phyloP scores from a whole-genome alignment of 2,888 invertebrate genomes.

The Candidula unifasciata region DNA sequence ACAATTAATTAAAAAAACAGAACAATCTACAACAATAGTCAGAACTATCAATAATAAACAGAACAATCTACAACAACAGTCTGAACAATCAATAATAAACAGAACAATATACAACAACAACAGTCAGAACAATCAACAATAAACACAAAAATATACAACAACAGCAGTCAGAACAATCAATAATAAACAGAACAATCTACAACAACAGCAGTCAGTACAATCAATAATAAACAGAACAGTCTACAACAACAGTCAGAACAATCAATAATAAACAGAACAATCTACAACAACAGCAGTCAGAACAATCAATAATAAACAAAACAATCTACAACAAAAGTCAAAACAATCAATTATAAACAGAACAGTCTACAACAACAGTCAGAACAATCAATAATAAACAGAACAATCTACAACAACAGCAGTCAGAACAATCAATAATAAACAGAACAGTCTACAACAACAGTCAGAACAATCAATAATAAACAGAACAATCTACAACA shows the following conservation, averaged over 20 bases:
- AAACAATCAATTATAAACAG: not conserved
- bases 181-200: too few species aligned
- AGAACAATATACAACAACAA: not conserved
- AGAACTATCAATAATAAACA: too few species aligned
- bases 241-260: too few species aligned
- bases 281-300: too few species aligned
- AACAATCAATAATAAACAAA: too few species aligned
- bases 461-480: not conserved
- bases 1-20: not conserved
- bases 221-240: too few species aligned
- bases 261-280: too few species aligned
- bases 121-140: not conserved
- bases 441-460: not conserved
- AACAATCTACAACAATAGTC: too few species aligned
- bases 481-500: not conserved
- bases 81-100: not conserved
- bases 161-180: not conserved
- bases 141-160: not conserved
- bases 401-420: not conserved
- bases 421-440: not conserved
- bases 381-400: not conserved
- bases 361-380: not conserved
- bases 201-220: not conserved
- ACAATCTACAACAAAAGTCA: too few species aligned
- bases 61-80: too few species aligned